Evolutionary conservation across 2,113 vertebrate species (phyloP).

Genomic region (Psophia crepitans): DNA sequence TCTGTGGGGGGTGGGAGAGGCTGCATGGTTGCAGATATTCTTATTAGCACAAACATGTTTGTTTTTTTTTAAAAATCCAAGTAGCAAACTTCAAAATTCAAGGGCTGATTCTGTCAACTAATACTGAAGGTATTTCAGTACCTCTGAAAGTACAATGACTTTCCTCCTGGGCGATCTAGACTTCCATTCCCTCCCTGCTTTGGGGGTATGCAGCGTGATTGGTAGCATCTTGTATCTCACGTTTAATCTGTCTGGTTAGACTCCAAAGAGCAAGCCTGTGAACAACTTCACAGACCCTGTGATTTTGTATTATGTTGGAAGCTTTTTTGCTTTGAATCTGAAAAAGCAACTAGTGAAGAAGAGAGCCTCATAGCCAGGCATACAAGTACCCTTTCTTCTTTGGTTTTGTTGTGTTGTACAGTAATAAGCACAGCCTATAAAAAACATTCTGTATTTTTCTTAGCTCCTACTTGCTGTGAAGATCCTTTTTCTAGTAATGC

Average conservation of each 20-base stretch:
- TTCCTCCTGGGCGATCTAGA: neutral
- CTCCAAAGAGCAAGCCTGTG: neutral
- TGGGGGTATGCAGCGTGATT: neutral
- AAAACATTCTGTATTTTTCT: neutral
- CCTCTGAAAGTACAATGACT: neutral
- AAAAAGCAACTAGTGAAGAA: neutral
- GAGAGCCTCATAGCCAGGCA: neutral
- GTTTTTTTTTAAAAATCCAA: neutral
- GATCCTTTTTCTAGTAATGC: neutral
- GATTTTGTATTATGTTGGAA: neutral
- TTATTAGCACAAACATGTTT: neutral
- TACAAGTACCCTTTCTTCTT: neutral
- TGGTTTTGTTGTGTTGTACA: neutral
- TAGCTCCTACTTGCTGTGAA: neutral
- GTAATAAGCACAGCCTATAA: neutral
- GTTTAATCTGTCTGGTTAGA: neutral
- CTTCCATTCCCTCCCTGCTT: neutral
- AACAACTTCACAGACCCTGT: neutral
- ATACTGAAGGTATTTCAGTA: neutral
- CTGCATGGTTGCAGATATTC: neutral
- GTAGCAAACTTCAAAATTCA: neutral
- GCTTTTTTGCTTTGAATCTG: neutral
- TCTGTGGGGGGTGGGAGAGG: neutral
- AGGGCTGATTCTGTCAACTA: neutral
- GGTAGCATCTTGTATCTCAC: neutral